Evolutionary conservation across 2,113 vertebrate species (phyloP).

Genomic region (Ailuropoda melanoleuca): DNA sequence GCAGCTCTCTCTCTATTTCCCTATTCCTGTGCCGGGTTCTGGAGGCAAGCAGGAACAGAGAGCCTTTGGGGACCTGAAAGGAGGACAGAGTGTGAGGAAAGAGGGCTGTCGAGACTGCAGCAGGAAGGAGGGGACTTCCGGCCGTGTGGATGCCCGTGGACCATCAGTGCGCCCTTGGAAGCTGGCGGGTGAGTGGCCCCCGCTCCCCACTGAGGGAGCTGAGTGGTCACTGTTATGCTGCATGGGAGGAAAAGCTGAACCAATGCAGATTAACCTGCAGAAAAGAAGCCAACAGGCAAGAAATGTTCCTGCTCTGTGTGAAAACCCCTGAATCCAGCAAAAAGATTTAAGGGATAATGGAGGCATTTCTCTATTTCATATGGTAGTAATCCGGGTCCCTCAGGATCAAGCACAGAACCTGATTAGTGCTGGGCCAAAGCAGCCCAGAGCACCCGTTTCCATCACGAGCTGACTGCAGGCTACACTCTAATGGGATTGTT

Average conservation of each 20-base stretch:
- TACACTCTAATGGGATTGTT: slow-evolving; percentile 66
- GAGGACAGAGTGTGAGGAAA: neutral
- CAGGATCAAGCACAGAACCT: slow-evolving; percentile 58
- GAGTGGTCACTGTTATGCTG: neutral
- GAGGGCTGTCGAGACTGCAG: neutral
- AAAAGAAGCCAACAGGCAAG: slow-evolving; percentile 56
- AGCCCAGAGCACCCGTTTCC: slow-evolving; percentile 46
- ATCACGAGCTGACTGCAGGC: slow-evolving; percentile 56
- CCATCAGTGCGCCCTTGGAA: neutral
- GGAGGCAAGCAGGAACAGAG: neutral
- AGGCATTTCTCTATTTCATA: slow-evolving; percentile 60
- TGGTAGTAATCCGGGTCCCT: slow-evolving; percentile 55
- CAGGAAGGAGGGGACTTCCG: neutral
- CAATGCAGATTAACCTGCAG: slow-evolving; percentile 36
- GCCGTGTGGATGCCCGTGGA: neutral
- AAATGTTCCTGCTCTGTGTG: neutral
- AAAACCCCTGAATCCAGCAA: slow-evolving; percentile 8
- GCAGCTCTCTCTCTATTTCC: neutral
- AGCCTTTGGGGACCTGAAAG: neutral
- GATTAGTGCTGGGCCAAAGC: slow-evolving; percentile 65
- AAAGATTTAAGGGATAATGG: slow-evolving; percentile 67
- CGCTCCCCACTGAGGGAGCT: neutral
- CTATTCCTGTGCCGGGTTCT: neutral
- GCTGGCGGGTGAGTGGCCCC: neutral
- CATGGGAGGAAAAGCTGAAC: neutral